These are phyloP conservation scores for Falcunculus frontatus DNA, from an alignment of 2,113 vertebrate species.

Conservation along the genomic window DNA sequence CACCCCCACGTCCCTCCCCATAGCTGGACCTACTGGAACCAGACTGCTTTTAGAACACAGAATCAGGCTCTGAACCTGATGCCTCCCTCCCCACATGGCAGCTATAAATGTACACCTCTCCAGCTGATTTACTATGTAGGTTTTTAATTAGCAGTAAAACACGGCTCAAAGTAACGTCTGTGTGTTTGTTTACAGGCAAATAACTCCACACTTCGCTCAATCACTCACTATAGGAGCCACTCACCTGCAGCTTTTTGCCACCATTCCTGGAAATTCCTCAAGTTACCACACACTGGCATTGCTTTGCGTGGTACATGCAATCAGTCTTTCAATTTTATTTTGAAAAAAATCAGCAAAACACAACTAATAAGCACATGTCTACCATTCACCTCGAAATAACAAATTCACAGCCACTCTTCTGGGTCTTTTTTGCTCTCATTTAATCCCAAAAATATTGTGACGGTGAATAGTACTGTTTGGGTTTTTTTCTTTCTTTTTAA, in stretches of 20 bases:
- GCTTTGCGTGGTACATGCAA: not conserved
- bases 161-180: not conserved
- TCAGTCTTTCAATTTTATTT: not conserved
- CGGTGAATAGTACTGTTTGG: not conserved
- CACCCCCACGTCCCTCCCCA: accelerated
- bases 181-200: not conserved
- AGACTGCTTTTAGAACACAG: not conserved
- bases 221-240: not conserved
- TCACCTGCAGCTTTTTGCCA: not conserved
- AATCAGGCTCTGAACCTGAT: not conserved
- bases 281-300: not conserved
- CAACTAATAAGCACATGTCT: not conserved
- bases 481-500: not conserved
- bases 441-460: not conserved
- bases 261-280: not conserved
- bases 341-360: not conserved
- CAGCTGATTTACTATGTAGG: not conserved
- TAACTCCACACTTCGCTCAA: not conserved
- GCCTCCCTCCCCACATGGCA: not conserved
- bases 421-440: not conserved
- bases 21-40: not conserved
- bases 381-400: not conserved
- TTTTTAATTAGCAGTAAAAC: not conserved
- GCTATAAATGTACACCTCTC: not conserved
- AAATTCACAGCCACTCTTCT: not conserved